Evolutionary conservation across 1,140 invertebrate species (phyloP).

Genomic region (Sitophilus oryzae): DNA sequence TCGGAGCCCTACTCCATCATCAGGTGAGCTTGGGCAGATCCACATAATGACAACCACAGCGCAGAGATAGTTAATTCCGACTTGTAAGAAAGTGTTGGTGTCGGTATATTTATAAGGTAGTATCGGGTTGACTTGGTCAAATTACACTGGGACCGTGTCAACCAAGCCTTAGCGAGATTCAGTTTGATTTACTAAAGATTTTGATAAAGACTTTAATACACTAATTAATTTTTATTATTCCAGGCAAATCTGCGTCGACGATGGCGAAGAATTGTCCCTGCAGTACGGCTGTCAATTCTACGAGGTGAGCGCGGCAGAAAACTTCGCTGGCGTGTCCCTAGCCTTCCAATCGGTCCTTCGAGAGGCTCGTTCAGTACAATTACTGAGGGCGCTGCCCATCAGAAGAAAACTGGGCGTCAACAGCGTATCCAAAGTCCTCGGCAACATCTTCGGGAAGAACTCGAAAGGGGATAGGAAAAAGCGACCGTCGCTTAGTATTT

Average conservation of each 20-base stretch:
- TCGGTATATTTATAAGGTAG: no score
- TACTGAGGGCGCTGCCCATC: conserved; percentile 63
- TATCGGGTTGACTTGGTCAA: no score
- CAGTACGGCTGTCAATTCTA: conserved; percentile 78
- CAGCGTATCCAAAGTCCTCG: conserved; percentile 71
- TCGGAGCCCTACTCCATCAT: no score
- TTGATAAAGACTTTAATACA: no score
- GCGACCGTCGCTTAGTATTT: conserved; percentile 69
- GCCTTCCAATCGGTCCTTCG: conserved; percentile 73
- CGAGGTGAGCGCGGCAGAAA: conserved; percentile 79
- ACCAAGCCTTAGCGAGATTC: no score
- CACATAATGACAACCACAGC: no score
- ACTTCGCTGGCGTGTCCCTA: conserved; percentile 67
- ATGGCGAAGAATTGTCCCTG: conserved; percentile 72
- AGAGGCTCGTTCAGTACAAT: conserved; percentile 65
- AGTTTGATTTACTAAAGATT: no score
- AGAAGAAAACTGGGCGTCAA: conserved; percentile 69
- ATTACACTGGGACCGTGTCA: no score
- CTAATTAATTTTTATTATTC: conserved; percentile 39
- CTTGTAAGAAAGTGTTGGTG: no score
- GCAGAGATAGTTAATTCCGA: no score
- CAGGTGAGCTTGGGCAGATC: no score
- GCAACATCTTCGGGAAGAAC: conserved; percentile 72
- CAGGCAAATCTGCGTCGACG: conserved; percentile 71
- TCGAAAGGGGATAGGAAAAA: conserved; percentile 67